These are phyloP conservation scores for Caenorhabditis plicata DNA, from an alignment of 2,888 invertebrate genomes.

Conservation along the genomic window DNA sequence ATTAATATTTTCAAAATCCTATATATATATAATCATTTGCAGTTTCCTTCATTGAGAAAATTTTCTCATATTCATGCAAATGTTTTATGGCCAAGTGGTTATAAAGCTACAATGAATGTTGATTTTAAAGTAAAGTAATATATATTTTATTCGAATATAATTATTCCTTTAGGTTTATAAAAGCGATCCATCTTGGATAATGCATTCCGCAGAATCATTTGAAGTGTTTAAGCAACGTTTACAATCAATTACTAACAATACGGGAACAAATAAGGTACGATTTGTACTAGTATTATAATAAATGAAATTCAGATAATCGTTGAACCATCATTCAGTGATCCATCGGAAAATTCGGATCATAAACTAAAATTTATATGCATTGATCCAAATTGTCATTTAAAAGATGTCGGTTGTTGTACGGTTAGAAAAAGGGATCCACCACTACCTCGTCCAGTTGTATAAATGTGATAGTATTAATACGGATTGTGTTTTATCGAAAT, in stretches of 20 bases:
- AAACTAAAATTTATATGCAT: conserved; percentile 16
- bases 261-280: conserved; percentile 23
- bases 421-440: neutral
- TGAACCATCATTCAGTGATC: conserved; percentile 25
- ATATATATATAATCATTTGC: too few species aligned
- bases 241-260: conserved; percentile 7
- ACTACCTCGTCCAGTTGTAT: too few species aligned
- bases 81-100: conserved; percentile 20
- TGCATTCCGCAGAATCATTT: conserved; percentile 9
- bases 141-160: neutral
- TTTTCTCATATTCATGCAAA: conserved; percentile 27
- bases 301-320: conserved; percentile 17
- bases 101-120: conserved; percentile 20
- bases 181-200: conserved; percentile 11
- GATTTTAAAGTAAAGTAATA: conserved; percentile 9
- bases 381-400: conserved; percentile 17
- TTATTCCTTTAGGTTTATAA: conserved; percentile 18
- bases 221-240: conserved; percentile 7
- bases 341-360: neutral
- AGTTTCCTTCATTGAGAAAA: conserved; percentile 8
- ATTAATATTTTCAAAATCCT: too few species aligned
- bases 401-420: conserved; percentile 28
- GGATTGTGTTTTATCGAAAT: neutral
- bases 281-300: neutral
- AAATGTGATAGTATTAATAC: neutral